These are phyloP conservation scores for Phymanthus crucifer DNA, from an alignment of 92 coral and sea anemone species.

Conservation along the genomic window DNA sequence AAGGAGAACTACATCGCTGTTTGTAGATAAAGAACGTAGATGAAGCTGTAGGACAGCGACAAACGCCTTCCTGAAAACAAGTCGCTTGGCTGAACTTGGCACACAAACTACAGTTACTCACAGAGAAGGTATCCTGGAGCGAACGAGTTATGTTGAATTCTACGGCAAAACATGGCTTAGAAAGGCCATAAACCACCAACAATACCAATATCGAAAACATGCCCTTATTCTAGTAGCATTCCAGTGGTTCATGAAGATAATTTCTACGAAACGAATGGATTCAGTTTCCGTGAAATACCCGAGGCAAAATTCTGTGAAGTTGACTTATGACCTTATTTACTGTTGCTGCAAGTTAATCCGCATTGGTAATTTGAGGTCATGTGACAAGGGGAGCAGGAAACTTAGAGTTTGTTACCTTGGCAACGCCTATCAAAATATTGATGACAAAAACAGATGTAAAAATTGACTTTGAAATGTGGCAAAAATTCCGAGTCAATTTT, in stretches of 20 bases:
- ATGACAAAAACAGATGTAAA: background rate
- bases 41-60: constrained; percentile 8
- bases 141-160: constrained; percentile 4
- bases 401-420: background rate
- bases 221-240: background rate
- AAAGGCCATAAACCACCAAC: background rate
- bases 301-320: background rate
- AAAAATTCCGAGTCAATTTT: too few species aligned
- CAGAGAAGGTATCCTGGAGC: background rate
- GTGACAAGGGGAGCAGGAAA: background rate
- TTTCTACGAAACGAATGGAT: background rate
- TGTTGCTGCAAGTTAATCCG: background rate
- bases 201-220: background rate
- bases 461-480: too few species aligned
- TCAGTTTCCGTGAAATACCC: background rate
- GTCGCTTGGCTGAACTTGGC: constrained; percentile 16
- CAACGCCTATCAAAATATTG: background rate
- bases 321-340: constrained; percentile 8
- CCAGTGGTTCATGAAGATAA: background rate
- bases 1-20: background rate
- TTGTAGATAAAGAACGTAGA: constrained; percentile 23
- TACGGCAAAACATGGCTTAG: background rate
- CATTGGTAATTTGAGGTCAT: background rate
- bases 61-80: background rate
- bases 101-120: constrained; percentile 4